Percentiles rank a stretch among this genome's conserved stretches.
Evolutionary conservation across 2,113 vertebrate species (phyloP).

Genomic region (Chaenocephalus aceratus): DNA sequence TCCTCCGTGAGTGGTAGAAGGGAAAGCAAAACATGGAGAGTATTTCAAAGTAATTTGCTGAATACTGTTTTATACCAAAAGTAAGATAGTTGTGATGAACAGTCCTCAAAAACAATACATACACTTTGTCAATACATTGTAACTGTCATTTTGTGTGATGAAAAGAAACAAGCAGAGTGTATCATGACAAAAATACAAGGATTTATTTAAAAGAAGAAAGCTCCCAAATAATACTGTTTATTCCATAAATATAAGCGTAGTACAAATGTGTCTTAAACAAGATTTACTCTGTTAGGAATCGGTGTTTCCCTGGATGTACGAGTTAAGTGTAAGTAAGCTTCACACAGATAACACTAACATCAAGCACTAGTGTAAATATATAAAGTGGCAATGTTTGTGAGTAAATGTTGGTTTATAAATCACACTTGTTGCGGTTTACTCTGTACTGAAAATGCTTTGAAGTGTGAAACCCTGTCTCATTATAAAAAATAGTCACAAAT

Average conservation of each 20-base stretch:
- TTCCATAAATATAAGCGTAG: slow-evolving; percentile 72
- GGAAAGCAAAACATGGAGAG: no score
- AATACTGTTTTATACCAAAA: neutral
- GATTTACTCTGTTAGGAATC: slow-evolving; percentile 32
- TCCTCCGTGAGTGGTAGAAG: neutral
- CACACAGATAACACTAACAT: slow-evolving; percentile 63
- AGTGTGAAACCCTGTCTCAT: slow-evolving; percentile 1
- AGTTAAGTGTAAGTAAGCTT: slow-evolving; percentile 13
- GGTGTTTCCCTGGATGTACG: slow-evolving; percentile 45
- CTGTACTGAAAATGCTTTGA: slow-evolving; percentile 27
- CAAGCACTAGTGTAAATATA: slow-evolving; percentile 36
- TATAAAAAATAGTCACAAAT: slow-evolving; percentile 16
- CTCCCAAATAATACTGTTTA: slow-evolving; percentile 77
- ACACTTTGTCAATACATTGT: neutral
- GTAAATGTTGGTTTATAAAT: slow-evolving; percentile 18
- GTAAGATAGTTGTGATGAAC: no score
- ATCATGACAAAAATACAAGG: slow-evolving; percentile 75
- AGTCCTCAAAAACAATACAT: neutral
- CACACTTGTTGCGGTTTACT: slow-evolving; percentile 29
- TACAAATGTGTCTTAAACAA: slow-evolving; percentile 45
- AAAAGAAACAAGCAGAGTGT: slow-evolving; percentile 5
- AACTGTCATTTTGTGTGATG: neutral
- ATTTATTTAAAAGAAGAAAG: slow-evolving; percentile 74
- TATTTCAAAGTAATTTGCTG: no score
- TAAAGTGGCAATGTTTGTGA: slow-evolving; percentile 49